phyloP scores from a whole-genome alignment of 2,113 vertebrate species.

The Amphiprion ocellaris region DNA sequence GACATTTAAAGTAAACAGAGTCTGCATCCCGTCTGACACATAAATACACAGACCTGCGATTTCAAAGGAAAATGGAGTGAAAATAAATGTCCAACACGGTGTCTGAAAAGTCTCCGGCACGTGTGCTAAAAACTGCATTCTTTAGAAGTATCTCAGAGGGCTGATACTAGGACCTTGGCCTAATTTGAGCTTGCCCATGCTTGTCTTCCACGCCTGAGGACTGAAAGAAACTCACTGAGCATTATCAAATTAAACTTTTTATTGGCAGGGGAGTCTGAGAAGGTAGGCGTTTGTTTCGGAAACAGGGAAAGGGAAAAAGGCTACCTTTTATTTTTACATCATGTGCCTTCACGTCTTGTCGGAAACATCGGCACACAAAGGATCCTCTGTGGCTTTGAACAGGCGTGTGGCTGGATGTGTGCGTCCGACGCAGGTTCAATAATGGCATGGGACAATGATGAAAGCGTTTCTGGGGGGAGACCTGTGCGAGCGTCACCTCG shows the following conservation, averaged over 20 bases:
- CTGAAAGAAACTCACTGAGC: constrained; percentile 25
- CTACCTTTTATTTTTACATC: constrained; percentile 22
- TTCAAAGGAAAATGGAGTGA: constrained; percentile 32
- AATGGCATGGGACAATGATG: constrained; percentile 74
- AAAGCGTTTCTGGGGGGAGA: constrained; percentile 72
- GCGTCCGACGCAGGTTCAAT: constrained; percentile 43
- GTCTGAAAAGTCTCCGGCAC: constrained; percentile 26
- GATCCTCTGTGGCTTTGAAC: constrained; percentile 31
- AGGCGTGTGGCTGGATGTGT: not conserved
- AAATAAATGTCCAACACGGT: constrained; percentile 25
- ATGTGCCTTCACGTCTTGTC: constrained; percentile 31
- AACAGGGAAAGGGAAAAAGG: not conserved
- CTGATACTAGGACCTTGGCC: constrained; percentile 47
- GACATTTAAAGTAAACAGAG: constrained; percentile 32
- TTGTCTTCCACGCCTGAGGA: constrained; percentile 35
- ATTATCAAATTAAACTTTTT: constrained; percentile 57
- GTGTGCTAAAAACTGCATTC: constrained; percentile 35
- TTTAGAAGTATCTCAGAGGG: constrained; percentile 26
- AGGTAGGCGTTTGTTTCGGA: constrained; percentile 36
- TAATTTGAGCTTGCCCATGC: constrained; percentile 34
- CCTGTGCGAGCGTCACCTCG: constrained; percentile 73
- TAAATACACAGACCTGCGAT: constrained; percentile 8
- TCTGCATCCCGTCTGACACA: constrained; percentile 21
- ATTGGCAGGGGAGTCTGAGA: constrained; percentile 42
- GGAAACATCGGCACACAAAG: constrained; percentile 47